Evolutionary conservation across 30 jellyfish, hydroid and myxozoan species (phyloP), one percentile per base, ranked within the genome.

Genomic region (Hydractinia echinata): DNA sequence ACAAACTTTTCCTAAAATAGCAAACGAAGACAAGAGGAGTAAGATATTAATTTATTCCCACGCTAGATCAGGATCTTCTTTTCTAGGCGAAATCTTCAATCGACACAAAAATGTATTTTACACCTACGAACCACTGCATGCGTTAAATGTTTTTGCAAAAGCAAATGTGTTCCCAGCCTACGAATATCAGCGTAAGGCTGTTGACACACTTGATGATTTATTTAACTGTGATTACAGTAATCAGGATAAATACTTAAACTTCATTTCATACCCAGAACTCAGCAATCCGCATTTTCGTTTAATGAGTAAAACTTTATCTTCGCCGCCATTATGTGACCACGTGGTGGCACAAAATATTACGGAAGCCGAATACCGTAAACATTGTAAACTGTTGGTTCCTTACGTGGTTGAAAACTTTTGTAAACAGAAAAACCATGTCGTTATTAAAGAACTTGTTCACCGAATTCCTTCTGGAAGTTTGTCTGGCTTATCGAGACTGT

Each of bases 51-150:
- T 94, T 6, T 69, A 83, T 79, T 89, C 97, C 64, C 96, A 83
- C 61, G 96, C 96, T n/a, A 91, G 99, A 44, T 94, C 99, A 1
- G 99, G 99, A 49, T 94, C 99, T 0, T 94, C 99, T 5, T 94
- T 94, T 79, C 87, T 94, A 48, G 99, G 99, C 7, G 96, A 94
- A 85, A 84, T 94, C 39, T 94, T 94, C 91, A 94, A 94, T 80
- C 96, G 89, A 44, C 89, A 88, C 55, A 87, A 90, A 4, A 94
- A 88, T 30, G 96, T 82, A 10, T 80, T 94, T 87, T 94, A 88
- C 69, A 49, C 83, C 19, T 86, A 88, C 89, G 99, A 94, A 70
- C 99, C 99, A 4, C 72, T 94, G 76, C 99, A 94, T 55, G 89
- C 97, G 48, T 85, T 79, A 70, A 79, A 85, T 30, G 83, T 82